phyloP scores from a whole-genome alignment of 2,888 invertebrate genomes.

The Ormyrus thymus region DNA sequence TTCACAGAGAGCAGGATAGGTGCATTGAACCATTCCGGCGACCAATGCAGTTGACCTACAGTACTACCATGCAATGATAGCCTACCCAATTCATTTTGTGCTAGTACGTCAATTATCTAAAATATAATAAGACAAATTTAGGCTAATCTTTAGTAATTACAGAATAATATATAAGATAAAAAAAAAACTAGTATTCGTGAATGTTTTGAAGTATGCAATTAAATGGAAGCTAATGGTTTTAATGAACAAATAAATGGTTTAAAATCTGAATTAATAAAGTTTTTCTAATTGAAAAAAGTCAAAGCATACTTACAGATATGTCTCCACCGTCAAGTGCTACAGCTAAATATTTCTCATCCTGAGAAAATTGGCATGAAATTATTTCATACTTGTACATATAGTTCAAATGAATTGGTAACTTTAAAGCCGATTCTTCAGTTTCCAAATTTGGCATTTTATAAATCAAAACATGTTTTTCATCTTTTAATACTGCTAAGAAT shows the following conservation, averaged over 20 bases:
- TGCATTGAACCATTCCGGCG: slow-evolving; percentile 60
- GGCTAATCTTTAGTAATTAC: neutral
- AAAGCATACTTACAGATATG: slow-evolving; percentile 77
- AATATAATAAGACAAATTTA: slow-evolving; percentile 29
- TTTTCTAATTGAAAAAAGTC: neutral
- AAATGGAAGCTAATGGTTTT: neutral
- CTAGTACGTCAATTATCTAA: slow-evolving; percentile 65
- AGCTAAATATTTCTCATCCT: slow-evolving; percentile 79
- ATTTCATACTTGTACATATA: slow-evolving; percentile 56
- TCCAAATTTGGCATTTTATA: slow-evolving; percentile 58
- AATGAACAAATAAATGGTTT: neutral
- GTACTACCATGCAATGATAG: slow-evolving; percentile 65
- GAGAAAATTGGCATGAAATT: slow-evolving; percentile 73
- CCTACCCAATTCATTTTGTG: slow-evolving; percentile 57
- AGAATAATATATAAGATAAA: neutral
- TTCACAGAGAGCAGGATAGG: slow-evolving; percentile 68
- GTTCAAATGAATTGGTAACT: slow-evolving; percentile 42
- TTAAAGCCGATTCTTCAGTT: slow-evolving; percentile 43
- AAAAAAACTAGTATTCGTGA: neutral
- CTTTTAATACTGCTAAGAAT: slow-evolving; percentile 63
- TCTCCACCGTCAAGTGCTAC: slow-evolving; percentile 80
- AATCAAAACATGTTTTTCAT: slow-evolving; percentile 59
- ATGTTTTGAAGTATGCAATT: neutral
- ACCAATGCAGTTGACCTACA: slow-evolving; percentile 69
- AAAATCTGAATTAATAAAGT: neutral